Conservation (phyloP, 2,797 vertebrate genomes). For the Acanthurus tractus region DNA sequence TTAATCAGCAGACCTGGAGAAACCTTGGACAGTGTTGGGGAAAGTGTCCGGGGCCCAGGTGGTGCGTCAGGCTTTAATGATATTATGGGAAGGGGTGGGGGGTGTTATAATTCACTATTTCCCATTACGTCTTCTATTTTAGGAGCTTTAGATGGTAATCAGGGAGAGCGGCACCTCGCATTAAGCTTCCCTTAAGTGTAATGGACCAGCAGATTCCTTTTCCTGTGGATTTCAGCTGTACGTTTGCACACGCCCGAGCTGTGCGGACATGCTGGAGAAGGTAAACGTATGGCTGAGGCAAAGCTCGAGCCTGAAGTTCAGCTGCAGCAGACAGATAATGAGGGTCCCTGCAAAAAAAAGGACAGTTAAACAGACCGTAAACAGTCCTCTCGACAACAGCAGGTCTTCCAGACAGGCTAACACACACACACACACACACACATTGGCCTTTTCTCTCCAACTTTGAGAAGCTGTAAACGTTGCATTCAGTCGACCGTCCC, state of each 20-base stretch:
- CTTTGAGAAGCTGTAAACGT: constrained; percentile 4
- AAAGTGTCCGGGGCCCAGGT: constrained; percentile 61
- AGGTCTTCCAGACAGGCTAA: constrained; percentile 3
- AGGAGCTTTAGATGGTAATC: constrained; percentile 43
- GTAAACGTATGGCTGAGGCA: not conserved
- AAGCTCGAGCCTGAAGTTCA: not conserved
- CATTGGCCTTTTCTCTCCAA: constrained; percentile 36
- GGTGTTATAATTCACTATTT: constrained; percentile 52
- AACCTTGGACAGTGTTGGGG: constrained; percentile 39
- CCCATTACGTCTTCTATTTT: constrained; percentile 36
- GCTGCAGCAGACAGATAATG: constrained; percentile 24
- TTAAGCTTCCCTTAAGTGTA: constrained; percentile 9
- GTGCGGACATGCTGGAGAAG: not conserved
- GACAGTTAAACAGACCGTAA: constrained; percentile 6
- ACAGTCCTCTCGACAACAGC: constrained; percentile 8
- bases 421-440: not conserved
- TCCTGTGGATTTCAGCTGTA: not conserved
- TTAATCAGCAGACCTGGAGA: constrained; percentile 65
- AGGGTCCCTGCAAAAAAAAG: not conserved
- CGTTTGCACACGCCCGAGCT: not conserved
- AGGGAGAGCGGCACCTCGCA: constrained; percentile 22
- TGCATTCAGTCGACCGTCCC: constrained; percentile 16
- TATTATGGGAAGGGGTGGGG: constrained; percentile 45
- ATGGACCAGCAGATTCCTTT: constrained; percentile 18
- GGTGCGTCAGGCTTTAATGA: constrained; percentile 54